These are phyloP conservation scores for Oopsacas minuta DNA, from an alignment of 37 sponge, comb jelly and placozoan species.

Conservation along the genomic window DNA sequence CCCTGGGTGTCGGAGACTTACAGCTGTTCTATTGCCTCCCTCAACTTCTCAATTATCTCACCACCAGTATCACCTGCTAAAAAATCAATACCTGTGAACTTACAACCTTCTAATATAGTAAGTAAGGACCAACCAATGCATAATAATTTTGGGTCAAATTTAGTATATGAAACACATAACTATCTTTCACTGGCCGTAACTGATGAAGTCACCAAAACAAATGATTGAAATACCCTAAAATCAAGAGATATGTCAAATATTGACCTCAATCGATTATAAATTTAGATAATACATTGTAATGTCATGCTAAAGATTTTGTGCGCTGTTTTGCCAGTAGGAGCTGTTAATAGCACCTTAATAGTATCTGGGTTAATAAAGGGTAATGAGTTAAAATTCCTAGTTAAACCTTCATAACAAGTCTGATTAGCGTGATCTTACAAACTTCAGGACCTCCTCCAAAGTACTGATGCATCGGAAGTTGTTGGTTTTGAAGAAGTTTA, in stretches of 20 bases:
- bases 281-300: too few relatives aligned
- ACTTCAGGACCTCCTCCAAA: constrained; percentile 37
- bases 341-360: constrained; percentile 25
- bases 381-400: neutral
- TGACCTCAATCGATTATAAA: constrained; percentile 26
- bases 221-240: constrained; percentile 28
- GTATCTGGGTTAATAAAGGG: constrained; percentile 12
- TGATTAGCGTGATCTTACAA: constrained; percentile 34
- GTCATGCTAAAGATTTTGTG: constrained; percentile 35
- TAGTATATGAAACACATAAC: neutral
- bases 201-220: constrained; percentile 33
- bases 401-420: constrained; percentile 19
- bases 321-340: constrained; percentile 35
- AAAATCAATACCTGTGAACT: neutral
- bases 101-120: neutral
- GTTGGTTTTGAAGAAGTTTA: too few relatives aligned
- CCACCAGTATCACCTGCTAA: neutral
- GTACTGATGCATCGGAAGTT: constrained; percentile 22
- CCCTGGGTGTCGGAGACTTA: neutral
- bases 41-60: neutral
- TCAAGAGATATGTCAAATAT: constrained; percentile 16
- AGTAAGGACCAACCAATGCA: neutral
- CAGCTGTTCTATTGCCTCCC: neutral
- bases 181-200: constrained; percentile 22
- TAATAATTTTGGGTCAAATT: neutral